phyloP scores from a whole-genome alignment of 2,888 invertebrate genomes.

The Agriopis aurantiaria region DNA sequence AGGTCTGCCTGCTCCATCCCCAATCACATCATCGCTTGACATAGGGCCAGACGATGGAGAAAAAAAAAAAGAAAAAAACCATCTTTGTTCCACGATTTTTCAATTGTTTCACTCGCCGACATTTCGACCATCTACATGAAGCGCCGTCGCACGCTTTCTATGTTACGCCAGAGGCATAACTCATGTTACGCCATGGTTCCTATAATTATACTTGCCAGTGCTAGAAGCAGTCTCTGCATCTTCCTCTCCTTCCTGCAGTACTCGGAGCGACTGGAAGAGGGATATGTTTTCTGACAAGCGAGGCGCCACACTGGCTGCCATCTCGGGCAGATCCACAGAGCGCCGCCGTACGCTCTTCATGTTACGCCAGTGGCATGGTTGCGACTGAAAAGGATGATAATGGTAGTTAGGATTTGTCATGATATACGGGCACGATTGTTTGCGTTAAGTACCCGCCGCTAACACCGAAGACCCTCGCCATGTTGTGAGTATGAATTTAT shows the following conservation, averaged over 20 bases:
- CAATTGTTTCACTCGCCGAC: too few relatives aligned
- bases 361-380: constrained; percentile 97
- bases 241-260: constrained; percentile 94
- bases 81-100: too few relatives aligned
- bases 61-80: too few relatives aligned
- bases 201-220: constrained; percentile 52
- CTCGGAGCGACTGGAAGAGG: constrained; percentile 95
- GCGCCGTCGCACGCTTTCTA: not conserved
- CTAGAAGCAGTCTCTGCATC: constrained; percentile 84
- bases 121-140: not conserved
- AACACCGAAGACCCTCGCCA: too few relatives aligned
- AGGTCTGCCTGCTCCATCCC: too few relatives aligned
- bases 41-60: too few relatives aligned
- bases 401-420: not conserved
- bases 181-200: not conserved
- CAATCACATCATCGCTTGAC: too few relatives aligned
- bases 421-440: too few relatives aligned
- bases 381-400: constrained; percentile 87
- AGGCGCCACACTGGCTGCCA: constrained; percentile 72
- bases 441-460: not conserved
- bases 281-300: constrained; percentile 95
- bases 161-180: not conserved
- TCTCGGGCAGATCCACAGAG: constrained; percentile 84
- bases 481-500: too few relatives aligned
- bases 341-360: constrained; percentile 93